Percentiles rank a stretch among this genome's conserved stretches.
Conservation (phyloP, 23 tunicate species). For the Trididemnum nubilum region DNA sequence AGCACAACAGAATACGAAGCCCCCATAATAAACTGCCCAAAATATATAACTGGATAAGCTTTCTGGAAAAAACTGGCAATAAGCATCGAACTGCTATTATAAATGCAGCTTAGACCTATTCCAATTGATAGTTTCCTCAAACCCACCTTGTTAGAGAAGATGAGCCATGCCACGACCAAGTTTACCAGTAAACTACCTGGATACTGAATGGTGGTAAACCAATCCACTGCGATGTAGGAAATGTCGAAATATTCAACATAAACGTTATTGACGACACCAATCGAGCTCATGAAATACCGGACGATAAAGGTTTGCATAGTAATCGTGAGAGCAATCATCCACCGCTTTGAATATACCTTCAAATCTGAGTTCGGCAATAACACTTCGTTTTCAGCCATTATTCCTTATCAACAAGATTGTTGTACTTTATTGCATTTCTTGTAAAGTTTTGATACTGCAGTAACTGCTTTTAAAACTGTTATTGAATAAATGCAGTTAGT, state of each 20-base stretch:
- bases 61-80: background rate
- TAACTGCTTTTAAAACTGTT: too few relatives aligned
- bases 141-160: background rate
- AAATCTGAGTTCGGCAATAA: too few relatives aligned
- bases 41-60: background rate
- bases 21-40: conserved; percentile 1
- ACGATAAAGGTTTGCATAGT: background rate
- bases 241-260: conserved; percentile 26
- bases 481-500: too few relatives aligned
- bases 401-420: too few relatives aligned
- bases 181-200: background rate
- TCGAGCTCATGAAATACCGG: background rate
- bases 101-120: background rate
- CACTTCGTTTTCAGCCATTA: too few relatives aligned
- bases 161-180: background rate
- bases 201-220: background rate
- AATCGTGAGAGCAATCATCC: background rate
- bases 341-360: background rate
- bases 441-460: too few relatives aligned
- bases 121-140: background rate
- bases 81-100: background rate
- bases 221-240: conserved; percentile 1
- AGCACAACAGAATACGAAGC: background rate
- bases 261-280: background rate
- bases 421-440: too few relatives aligned